Percentiles rank a stretch among this genome's conserved stretches.
Evolutionary conservation across 2,113 vertebrate genomes (phyloP).

Genomic region (Peromyscus polionotus): DNA sequence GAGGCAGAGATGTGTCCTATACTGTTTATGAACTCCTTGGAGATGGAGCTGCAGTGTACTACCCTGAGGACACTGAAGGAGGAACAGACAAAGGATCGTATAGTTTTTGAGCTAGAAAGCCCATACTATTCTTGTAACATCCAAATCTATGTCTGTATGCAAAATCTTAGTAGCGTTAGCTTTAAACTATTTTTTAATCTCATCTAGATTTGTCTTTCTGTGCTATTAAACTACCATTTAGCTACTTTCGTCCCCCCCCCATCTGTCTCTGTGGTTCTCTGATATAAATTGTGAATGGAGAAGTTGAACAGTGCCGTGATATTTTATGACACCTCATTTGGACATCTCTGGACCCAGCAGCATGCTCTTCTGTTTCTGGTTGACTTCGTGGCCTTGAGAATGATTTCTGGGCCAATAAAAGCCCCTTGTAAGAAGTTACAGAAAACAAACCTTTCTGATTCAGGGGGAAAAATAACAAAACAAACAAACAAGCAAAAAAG

Average conservation of each 20-base stretch:
- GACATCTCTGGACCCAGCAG: not conserved
- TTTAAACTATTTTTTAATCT: not conserved
- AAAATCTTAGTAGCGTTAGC: not conserved
- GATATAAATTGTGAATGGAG: not conserved
- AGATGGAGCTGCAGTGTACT: not conserved
- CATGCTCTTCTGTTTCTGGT: not conserved
- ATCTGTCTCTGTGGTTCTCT: not conserved
- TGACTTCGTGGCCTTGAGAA: not conserved
- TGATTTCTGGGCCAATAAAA: not conserved
- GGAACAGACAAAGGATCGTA: not conserved
- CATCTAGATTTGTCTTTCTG: not conserved
- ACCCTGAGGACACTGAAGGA: not conserved
- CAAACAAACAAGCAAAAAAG: not conserved
- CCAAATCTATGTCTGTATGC: not conserved
- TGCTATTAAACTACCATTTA: not conserved
- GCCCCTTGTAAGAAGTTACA: not conserved
- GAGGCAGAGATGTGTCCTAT: not conserved
- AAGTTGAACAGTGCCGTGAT: not conserved
- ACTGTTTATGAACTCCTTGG: not conserved
- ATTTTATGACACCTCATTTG: not conserved
- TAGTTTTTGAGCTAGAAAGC: not conserved
- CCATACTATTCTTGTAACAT: not conserved
- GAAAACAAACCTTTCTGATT: not conserved
- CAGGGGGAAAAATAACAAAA: not conserved
- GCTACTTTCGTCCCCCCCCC: fast-evolving